Conservation (phyloP, 2,797 vertebrate genomes). For the Eulemur albifrons region DNA sequence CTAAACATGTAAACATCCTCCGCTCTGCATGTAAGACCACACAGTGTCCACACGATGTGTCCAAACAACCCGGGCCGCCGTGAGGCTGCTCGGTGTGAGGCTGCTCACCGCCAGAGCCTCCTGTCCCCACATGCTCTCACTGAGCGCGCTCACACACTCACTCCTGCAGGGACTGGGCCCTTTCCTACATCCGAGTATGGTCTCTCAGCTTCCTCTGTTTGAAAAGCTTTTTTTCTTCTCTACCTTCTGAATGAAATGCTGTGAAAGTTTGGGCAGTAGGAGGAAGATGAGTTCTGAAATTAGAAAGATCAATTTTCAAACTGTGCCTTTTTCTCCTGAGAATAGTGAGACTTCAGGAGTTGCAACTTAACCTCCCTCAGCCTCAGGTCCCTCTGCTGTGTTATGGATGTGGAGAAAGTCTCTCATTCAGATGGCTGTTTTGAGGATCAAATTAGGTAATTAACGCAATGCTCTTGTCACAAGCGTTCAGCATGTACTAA, state of each 20-base stretch:
- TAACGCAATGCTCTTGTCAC: not conserved
- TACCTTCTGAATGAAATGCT: not conserved
- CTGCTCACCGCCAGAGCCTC: no score
- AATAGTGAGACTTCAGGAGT: fast-evolving
- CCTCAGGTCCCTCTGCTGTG: not conserved
- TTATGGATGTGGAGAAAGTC: not conserved
- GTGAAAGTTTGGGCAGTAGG: not conserved
- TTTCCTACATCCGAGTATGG: not conserved
- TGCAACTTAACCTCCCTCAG: no score
- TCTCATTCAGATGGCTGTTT: not conserved
- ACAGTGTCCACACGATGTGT: not conserved
- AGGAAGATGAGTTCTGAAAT: not conserved
- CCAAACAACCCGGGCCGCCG: fast-evolving
- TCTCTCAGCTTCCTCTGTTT: not conserved
- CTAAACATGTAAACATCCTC: not conserved
- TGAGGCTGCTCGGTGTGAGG: not conserved
- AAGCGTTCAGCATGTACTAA: not conserved
- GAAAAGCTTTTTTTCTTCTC: not conserved
- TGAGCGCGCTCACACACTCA: fast-evolving
- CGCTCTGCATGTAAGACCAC: not conserved
- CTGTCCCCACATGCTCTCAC: not conserved
- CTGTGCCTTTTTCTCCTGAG: not conserved
- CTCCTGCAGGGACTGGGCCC: not conserved
- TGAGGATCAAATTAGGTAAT: not conserved
- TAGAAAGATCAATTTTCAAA: not conserved